Base-by-base conservation (phyloP, 2,888 invertebrate species). In the Entomobrya proxima region DNA sequence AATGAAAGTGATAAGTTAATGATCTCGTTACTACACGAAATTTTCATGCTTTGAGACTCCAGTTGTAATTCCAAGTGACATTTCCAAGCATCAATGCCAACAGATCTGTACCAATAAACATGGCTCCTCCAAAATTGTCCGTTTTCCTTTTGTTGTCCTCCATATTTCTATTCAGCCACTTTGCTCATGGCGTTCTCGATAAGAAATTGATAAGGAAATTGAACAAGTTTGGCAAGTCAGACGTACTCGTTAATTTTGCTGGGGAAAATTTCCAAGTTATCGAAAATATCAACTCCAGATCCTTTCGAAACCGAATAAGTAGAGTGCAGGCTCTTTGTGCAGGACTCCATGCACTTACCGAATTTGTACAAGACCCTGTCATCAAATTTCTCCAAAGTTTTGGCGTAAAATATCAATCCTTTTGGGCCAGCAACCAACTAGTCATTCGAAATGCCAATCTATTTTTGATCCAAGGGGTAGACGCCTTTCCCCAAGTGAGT, bases 341-440 rank as follows among this genome's bases (percentile, higher is more conserved):
- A 0, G 74, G 18, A 0, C 81, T 81, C 0, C 55, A 81, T 3
- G 2, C 13, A 2, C 24, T 74, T 11, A 15, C 58, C 5, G 30
- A 58, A 5, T 18, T 7, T 3, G 21, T 13, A 18, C 81, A 81
- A 69, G 40, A 18, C 0, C 58, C 81, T 0, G 44, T 81, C 15
- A 1, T 13, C 11, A 35, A 50, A 18, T 58, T 32, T 24, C 35
- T 81, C 5, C 3, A 37, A 5, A 9, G 27, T 2, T 52, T 35
- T 52, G 35, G 27, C 11, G 72, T 61, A 0, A 11, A 40, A 40
- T 18, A 15, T 21, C n/a, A 40, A 15, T 74, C 81, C 0, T 81
- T 81, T 30, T 81, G 81, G 81, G 21, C 72, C 4, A 74, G 81
- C 30, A 81, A 81, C 18, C 81, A 81, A 50, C 40, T 81, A 58